These are phyloP conservation scores for Onchidella celtica DNA, from an alignment of 2,888 invertebrate genomes.

Conservation along the genomic window DNA sequence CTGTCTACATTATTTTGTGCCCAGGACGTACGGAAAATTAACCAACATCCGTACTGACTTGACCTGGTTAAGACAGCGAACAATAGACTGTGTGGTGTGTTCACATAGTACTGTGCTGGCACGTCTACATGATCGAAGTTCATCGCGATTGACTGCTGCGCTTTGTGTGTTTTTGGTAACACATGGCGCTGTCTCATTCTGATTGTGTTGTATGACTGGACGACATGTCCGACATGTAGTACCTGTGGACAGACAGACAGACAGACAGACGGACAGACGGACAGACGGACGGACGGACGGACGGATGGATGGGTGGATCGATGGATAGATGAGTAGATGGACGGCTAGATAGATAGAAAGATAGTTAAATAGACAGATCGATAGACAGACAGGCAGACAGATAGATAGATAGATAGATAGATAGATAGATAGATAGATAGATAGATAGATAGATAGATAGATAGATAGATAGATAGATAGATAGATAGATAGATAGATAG, in stretches of 20 bases:
- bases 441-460: not conserved
- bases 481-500: not conserved
- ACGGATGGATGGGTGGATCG: not conserved
- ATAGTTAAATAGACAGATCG: not conserved
- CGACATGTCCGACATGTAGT: too few species aligned
- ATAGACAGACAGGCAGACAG: not conserved
- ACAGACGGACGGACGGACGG: not conserved
- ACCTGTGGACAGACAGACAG: not conserved
- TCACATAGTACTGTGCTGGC: too few species aligned
- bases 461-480: not conserved
- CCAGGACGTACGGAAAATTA: too few species aligned
- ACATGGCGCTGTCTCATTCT: too few species aligned
- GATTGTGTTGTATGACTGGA: too few species aligned
- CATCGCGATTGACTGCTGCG: too few species aligned
- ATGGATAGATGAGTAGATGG: not conserved
- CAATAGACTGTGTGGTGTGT: too few species aligned
- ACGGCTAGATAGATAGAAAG: not conserved
- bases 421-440: not conserved
- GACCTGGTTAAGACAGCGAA: too few species aligned
- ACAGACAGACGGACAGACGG: not conserved
- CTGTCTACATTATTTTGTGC: too few species aligned
- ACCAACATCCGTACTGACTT: too few species aligned
- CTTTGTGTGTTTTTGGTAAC: too few species aligned
- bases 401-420: not conserved
- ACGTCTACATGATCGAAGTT: too few species aligned